These are phyloP conservation scores for Austrofundulus limnaeus DNA, from an alignment of 2,113 vertebrate genomes.

Conservation along the genomic window DNA sequence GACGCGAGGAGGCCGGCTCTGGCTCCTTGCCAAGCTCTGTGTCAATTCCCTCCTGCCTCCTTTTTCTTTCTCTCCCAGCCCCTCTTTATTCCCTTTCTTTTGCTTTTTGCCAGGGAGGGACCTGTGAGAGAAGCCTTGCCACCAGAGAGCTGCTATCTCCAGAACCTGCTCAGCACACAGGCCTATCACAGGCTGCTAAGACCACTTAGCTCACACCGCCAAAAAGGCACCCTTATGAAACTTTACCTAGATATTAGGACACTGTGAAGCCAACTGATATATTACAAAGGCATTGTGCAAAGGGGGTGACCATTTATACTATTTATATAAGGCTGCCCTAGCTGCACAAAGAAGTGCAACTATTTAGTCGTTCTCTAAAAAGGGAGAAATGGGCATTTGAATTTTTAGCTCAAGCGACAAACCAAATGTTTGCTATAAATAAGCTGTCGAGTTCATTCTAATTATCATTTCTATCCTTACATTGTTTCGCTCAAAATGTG, in stretches of 20 bases:
- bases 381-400: conserved; percentile 37
- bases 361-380: conserved; percentile 42
- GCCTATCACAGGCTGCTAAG: conserved; percentile 75
- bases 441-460: not conserved
- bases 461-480: not conserved
- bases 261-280: conserved; percentile 72
- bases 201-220: conserved; percentile 73
- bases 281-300: conserved; percentile 76
- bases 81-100: conserved; percentile 80
- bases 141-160: conserved; percentile 81
- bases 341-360: conserved; percentile 44
- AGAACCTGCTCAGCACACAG: conserved; percentile 78
- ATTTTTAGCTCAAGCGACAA: conserved; percentile 2
- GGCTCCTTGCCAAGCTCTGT: conserved; percentile 83
- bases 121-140: conserved; percentile 75
- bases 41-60: conserved; percentile 79
- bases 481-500: conserved; percentile 48
- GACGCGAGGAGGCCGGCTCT: conserved; percentile 83
- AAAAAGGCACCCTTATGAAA: conserved; percentile 78
- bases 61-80: conserved; percentile 72
- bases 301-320: conserved; percentile 67
- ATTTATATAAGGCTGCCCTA: conserved; percentile 54
- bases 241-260: conserved; percentile 79
- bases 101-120: conserved; percentile 77
- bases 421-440: conserved; percentile 10